phyloP scores from a whole-genome alignment of 1,140 invertebrate genomes.

The Zaprionus lachaisei region DNA sequence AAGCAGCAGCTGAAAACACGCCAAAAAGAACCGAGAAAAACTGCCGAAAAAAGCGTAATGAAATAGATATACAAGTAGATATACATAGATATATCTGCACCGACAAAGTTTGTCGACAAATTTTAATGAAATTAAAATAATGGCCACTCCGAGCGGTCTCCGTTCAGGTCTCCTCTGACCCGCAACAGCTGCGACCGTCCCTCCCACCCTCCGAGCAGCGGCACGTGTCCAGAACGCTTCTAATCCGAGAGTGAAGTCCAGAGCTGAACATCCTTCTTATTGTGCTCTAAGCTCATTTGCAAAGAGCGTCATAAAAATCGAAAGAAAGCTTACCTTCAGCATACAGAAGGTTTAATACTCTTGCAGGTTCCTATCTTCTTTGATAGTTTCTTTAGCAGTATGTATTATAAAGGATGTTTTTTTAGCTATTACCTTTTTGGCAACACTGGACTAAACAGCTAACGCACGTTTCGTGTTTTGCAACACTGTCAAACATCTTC shows the following conservation, averaged over 20 bases:
- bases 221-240: conserved; percentile 27
- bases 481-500: no score
- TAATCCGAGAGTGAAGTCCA: conserved; percentile 11
- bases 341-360: no score
- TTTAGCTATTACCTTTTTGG: no score
- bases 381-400: no score
- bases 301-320: neutral
- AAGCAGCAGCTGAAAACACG: neutral
- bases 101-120: conserved; percentile 39
- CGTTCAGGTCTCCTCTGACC: neutral
- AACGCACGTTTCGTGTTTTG: no score
- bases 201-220: conserved; percentile 7
- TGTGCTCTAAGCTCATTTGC: conserved; percentile 38
- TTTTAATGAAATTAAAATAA: conserved; percentile 69
- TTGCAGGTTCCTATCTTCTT: no score
- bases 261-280: conserved; percentile 27
- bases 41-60: conserved; percentile 8
- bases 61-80: conserved; percentile 21
- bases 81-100: neutral
- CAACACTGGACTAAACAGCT: no score
- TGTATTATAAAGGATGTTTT: no score
- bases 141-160: conserved; percentile 4
- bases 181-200: neutral
- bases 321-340: no score
- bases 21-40: neutral